These are phyloP conservation scores for Nudaria mundana DNA, from an alignment of 2,888 invertebrate genomes.

Conservation along the genomic window DNA sequence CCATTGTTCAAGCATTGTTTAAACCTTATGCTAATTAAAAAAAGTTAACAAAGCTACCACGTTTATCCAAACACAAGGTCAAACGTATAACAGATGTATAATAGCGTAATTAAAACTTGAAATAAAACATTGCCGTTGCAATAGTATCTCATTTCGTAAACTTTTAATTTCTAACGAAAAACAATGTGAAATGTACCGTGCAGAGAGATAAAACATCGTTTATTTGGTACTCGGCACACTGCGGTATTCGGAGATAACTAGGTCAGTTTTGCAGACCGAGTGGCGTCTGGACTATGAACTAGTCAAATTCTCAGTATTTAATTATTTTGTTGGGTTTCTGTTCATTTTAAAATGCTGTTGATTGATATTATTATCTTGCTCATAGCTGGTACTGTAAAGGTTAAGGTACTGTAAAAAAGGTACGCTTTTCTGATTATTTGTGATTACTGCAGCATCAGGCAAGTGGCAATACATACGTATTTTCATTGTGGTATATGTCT, in stretches of 20 bases:
- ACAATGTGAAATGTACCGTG: constrained; percentile 25
- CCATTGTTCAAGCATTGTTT: too few species aligned
- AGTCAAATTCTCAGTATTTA: constrained; percentile 23
- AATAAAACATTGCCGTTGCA: constrained; percentile 12
- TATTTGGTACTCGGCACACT: constrained; percentile 37
- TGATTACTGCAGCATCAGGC: too few species aligned
- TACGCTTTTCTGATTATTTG: too few species aligned
- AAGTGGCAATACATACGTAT: too few species aligned
- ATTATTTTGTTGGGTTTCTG: neutral
- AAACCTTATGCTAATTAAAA: too few species aligned
- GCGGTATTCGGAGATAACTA: constrained; percentile 52
- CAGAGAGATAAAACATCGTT: constrained; percentile 21
- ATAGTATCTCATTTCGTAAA: constrained; percentile 25
- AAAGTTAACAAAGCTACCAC: too few species aligned
- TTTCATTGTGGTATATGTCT: too few species aligned
- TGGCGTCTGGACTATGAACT: constrained; percentile 43
- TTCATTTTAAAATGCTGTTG: neutral
- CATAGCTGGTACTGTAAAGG: too few species aligned
- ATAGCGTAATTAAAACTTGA: neutral
- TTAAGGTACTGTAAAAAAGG: too few species aligned
- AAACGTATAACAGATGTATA: too few species aligned
- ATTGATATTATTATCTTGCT: too few species aligned
- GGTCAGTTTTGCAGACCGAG: constrained; percentile 58
- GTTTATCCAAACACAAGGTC: too few species aligned
- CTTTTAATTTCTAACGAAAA: constrained; percentile 37